phyloP scores from a whole-genome alignment of 2,888 invertebrate genomes.

The Diaprepes abbreviatus region DNA sequence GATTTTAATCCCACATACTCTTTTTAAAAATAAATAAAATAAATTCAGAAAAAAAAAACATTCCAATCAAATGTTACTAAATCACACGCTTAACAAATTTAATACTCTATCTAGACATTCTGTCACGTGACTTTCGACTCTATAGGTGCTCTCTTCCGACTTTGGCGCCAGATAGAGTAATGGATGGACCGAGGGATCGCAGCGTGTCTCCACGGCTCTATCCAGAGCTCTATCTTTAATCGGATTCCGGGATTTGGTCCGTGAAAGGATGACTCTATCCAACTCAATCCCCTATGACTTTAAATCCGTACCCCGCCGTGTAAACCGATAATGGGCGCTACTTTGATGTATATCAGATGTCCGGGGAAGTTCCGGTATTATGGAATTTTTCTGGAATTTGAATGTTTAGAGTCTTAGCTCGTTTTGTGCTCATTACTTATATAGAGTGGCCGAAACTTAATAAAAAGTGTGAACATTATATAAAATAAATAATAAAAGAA shows the following conservation, averaged over 20 bases:
- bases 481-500: too few species aligned
- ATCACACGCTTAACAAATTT: background rate
- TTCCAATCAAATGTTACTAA: too few species aligned
- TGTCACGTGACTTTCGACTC: constrained; percentile 23
- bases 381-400: background rate
- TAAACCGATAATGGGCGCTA: constrained; percentile 2
- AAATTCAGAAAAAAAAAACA: too few species aligned
- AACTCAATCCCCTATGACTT: constrained; percentile 14
- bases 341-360: constrained; percentile 17
- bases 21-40: too few species aligned
- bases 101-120: constrained; percentile 16
- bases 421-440: too few species aligned
- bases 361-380: background rate
- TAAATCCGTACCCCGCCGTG: constrained; percentile 12
- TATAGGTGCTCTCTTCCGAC: constrained; percentile 30
- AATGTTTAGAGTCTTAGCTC: too few species aligned
- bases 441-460: too few species aligned
- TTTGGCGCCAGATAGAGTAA: constrained; percentile 28
- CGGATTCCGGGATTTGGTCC: constrained; percentile 29
- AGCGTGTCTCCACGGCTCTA: constrained; percentile 24
- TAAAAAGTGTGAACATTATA: too few species aligned
- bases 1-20: too few species aligned
- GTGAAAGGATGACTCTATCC: constrained; percentile 21
- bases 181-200: constrained; percentile 30
- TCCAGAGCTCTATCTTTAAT: constrained; percentile 28